These are phyloP conservation scores for Tubulanus polymorphus DNA, from an alignment of 2,888 invertebrate species.

Conservation along the genomic window DNA sequence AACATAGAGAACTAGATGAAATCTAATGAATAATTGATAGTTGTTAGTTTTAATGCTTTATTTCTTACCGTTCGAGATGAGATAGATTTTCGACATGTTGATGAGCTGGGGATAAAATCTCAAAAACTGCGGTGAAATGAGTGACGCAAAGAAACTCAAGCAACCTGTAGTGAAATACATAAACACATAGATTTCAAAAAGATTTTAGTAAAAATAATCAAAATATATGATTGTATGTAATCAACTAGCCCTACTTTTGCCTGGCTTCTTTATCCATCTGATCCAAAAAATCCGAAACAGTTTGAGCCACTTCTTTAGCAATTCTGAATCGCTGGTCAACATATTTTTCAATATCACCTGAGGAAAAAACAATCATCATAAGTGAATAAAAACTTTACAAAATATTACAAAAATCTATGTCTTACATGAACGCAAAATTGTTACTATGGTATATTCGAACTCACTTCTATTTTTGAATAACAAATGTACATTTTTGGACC, in stretches of 20 bases:
- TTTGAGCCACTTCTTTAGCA: slow-evolving; percentile 42
- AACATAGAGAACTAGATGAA: no score
- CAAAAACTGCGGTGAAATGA: slow-evolving; percentile 51
- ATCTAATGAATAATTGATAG: no score
- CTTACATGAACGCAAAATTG: no score
- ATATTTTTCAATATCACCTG: slow-evolving; percentile 38
- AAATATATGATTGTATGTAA: slow-evolving; percentile 12
- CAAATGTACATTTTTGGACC: slow-evolving; percentile 56
- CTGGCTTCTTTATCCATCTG: slow-evolving; percentile 29
- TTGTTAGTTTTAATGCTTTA: no score
- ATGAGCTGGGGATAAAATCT: slow-evolving; percentile 52
- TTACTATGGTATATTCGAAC: no score
- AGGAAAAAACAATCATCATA: slow-evolving; percentile 13
- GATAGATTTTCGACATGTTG: slow-evolving; percentile 55
- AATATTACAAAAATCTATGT: no score
- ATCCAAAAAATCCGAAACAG: slow-evolving; percentile 41
- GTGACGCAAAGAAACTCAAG: slow-evolving; percentile 38
- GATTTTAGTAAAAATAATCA: not conserved
- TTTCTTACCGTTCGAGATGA: slow-evolving; percentile 36
- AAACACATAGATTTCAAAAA: not conserved
- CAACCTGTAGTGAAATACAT: slow-evolving; percentile 26
- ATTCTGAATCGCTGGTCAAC: slow-evolving; percentile 43
- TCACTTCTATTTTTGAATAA: slow-evolving; percentile 45
- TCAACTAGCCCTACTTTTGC: slow-evolving; percentile 26
- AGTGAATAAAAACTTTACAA: no score